Conservation (phyloP, 2,113 vertebrate genomes). For the Grus americana region DNA sequence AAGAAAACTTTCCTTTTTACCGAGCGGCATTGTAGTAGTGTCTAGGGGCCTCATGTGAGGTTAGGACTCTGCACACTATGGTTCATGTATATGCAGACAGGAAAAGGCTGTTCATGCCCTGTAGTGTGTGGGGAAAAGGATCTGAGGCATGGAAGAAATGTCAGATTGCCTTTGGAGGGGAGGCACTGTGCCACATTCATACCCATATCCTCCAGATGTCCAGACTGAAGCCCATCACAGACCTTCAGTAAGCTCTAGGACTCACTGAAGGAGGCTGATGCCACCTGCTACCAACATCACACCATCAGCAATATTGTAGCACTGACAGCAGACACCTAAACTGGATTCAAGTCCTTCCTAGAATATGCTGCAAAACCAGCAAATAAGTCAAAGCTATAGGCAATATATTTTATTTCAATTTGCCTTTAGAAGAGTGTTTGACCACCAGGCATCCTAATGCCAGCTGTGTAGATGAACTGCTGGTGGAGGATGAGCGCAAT, state of each 20-base stretch:
- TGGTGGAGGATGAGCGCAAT: background rate
- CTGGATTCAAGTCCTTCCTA: background rate
- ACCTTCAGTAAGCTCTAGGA: background rate
- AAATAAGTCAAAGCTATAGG: background rate
- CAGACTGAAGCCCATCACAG: background rate
- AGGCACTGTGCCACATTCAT: accelerated
- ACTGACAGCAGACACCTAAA: background rate
- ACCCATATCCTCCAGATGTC: background rate
- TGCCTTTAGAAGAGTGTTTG: background rate
- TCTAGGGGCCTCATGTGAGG: background rate
- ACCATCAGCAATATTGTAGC: background rate
- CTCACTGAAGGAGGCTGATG: background rate
- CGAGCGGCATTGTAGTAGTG: too few relatives aligned
- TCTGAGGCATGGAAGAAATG: background rate
- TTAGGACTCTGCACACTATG: background rate
- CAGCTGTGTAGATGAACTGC: background rate
- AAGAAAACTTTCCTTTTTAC: background rate
- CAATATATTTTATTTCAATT: background rate
- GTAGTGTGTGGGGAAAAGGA: background rate
- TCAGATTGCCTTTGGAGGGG: background rate
- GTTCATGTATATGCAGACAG: background rate
- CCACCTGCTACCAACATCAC: background rate
- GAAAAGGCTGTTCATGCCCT: background rate
- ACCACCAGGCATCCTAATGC: background rate
- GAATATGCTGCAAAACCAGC: background rate